These are phyloP conservation scores for Limnothrissa miodon DNA, from an alignment of 2,113 vertebrate genomes.

Conservation along the genomic window DNA sequence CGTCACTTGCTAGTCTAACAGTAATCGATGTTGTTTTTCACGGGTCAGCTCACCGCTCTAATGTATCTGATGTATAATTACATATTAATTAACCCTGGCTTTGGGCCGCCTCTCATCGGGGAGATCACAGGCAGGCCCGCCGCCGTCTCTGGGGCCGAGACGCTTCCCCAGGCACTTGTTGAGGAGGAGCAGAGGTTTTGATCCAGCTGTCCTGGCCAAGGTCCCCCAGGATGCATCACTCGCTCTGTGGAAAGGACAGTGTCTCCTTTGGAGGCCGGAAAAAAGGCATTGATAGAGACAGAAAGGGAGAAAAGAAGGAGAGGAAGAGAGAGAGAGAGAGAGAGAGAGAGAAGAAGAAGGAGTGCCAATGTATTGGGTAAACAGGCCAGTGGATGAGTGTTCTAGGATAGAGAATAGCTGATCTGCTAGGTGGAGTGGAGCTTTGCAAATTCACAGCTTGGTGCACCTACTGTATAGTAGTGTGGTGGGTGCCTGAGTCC, in stretches of 20 bases:
- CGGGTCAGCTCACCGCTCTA: constrained; percentile 37
- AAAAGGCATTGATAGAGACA: constrained; percentile 19
- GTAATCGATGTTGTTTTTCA: constrained; percentile 47
- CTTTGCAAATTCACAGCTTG: background rate
- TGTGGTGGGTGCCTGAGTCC: background rate
- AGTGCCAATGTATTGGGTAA: background rate
- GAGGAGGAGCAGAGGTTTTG: constrained; percentile 53
- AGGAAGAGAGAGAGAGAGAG: constrained; percentile 22
- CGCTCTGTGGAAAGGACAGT: constrained; percentile 47
- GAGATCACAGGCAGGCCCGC: constrained; percentile 3
- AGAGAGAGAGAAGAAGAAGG: background rate
- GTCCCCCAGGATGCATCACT: constrained; percentile 49
- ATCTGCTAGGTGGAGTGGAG: background rate
- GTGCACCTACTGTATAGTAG: background rate
- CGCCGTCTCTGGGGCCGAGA: constrained; percentile 33
- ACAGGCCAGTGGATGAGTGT: background rate
- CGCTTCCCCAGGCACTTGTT: constrained; percentile 51
- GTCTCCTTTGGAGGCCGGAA: constrained; percentile 37
- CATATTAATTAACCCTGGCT: constrained; percentile 47
- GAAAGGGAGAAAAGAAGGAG: constrained; percentile 5
- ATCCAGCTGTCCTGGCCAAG: constrained; percentile 48
- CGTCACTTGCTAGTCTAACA: background rate
- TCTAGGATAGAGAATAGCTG: background rate
- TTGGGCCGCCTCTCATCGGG: constrained; percentile 30
- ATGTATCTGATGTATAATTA: constrained; percentile 46